Evolutionary conservation across 2,888 invertebrate species (phyloP).

Genomic region (Melolontha melolontha): DNA sequence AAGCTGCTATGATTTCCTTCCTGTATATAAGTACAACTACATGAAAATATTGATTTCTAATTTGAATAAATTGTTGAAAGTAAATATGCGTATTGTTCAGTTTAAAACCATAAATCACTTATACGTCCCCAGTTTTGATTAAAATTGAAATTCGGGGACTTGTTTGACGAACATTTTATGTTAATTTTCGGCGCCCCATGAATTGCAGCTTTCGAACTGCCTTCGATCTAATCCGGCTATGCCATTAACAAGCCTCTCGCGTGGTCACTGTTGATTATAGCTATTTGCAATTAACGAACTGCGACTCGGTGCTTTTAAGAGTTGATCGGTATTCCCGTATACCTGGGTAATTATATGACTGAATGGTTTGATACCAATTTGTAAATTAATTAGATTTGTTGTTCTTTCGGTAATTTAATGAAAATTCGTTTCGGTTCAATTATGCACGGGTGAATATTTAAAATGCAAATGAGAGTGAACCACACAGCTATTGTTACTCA

Average conservation of each 20-base stretch:
- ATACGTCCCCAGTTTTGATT: conserved; percentile 1
- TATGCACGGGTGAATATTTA: too few species aligned
- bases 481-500: too few species aligned
- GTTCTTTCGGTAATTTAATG: too few species aligned
- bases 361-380: conserved; percentile 1
- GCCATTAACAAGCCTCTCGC: conserved; percentile 30
- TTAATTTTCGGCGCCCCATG: conserved; percentile 10
- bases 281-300: conserved; percentile 35
- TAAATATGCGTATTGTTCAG: too few species aligned
- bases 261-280: conserved; percentile 35
- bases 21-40: too few species aligned
- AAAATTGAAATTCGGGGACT: neutral
- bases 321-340: neutral
- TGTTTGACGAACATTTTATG: conserved; percentile 25
- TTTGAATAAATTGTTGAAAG: too few species aligned
- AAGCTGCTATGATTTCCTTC: too few species aligned
- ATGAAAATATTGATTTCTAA: too few species aligned
- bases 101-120: too few species aligned
- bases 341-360: conserved; percentile 18
- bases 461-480: too few species aligned
- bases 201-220: conserved; percentile 1
- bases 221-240: conserved; percentile 11
- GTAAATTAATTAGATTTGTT: neutral
- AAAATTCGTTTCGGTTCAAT: too few species aligned
- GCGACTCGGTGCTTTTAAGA: neutral